Percentiles rank a stretch among this genome's conserved stretches.
Conservation (phyloP, 2,888 invertebrate species). For the Oxytorus armatus region DNA sequence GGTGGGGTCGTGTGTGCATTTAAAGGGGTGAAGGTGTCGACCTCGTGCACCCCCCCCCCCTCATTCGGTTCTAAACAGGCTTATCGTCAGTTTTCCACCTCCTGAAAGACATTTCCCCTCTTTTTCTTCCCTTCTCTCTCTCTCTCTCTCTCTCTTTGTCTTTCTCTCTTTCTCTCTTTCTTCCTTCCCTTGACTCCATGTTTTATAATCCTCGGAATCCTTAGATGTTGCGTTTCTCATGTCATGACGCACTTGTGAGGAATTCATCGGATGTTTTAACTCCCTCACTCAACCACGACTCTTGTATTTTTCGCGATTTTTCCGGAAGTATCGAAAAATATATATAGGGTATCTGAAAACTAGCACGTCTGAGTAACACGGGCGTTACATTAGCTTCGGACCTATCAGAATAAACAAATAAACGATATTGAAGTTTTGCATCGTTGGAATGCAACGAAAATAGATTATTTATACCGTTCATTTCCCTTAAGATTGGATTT, state of each 20-base stretch:
- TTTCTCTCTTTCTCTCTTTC: neutral
- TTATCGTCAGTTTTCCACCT: conserved; percentile 16
- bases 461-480: too few relatives aligned
- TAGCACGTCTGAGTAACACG: too few relatives aligned
- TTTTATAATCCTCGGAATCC: conserved; percentile 74
- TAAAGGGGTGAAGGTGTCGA: conserved; percentile 63
- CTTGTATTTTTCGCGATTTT: too few relatives aligned
- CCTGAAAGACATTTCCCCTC: conserved; percentile 44
- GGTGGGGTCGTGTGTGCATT: conserved; percentile 29
- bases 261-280: neutral
- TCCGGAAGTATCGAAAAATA: neutral
- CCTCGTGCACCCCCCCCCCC: conserved; percentile 17
- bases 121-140: conserved; percentile 17
- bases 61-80: conserved; percentile 34
- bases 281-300: too few relatives aligned
- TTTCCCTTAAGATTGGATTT: too few relatives aligned
- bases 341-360: too few relatives aligned
- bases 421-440: too few relatives aligned
- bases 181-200: conserved; percentile 11
- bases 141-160: neutral
- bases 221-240: conserved; percentile 69
- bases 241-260: conserved; percentile 62
- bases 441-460: too few relatives aligned
- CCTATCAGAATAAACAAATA: too few relatives aligned
- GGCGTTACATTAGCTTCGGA: too few relatives aligned